Percentiles rank a stretch among this genome's conserved stretches.
Evolutionary conservation across 2,888 invertebrate genomes (phyloP).

Genomic region (Alsophila aescularia): DNA sequence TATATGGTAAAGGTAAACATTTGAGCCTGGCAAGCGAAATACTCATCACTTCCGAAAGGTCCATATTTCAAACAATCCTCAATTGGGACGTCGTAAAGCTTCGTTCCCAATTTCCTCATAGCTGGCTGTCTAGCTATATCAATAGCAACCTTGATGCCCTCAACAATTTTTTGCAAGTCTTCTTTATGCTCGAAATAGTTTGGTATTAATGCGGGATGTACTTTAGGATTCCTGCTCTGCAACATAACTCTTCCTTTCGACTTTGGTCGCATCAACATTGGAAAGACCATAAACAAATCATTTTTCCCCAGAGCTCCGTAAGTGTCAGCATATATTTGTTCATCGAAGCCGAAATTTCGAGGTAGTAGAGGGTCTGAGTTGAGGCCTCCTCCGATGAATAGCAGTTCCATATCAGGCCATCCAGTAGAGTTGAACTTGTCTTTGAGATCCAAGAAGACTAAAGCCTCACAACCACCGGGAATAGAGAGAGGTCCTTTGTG

Average conservation of each 20-base stretch:
- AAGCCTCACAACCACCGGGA: conserved; percentile 87
- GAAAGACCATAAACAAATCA: conserved; percentile 84
- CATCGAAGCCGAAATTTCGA: conserved; percentile 82
- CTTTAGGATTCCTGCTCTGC: conserved; percentile 88
- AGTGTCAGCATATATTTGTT: conserved; percentile 69
- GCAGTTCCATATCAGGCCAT: conserved; percentile 87
- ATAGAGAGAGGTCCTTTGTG: conserved; percentile 85
- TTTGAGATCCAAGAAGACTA: conserved; percentile 86
- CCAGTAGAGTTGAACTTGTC: conserved; percentile 81
- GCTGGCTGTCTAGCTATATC: conserved; percentile 84
- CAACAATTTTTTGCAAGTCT: conserved; percentile 87
- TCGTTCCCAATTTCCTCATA: conserved; percentile 84
- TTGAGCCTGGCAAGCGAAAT: conserved; percentile 88
- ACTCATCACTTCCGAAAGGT: conserved; percentile 86
- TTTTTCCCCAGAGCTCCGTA: conserved; percentile 67
- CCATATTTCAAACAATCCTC: conserved; percentile 83
- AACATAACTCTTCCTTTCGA: conserved; percentile 88
- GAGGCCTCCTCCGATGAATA: conserved; percentile 84
- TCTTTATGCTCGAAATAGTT: conserved; percentile 88
- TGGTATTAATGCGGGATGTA: conserved; percentile 90
- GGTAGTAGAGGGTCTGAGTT: conserved; percentile 74
- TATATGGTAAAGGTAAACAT: conserved; percentile 89
- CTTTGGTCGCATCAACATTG: conserved; percentile 89
- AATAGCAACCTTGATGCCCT: conserved; percentile 85
- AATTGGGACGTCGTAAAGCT: conserved; percentile 85